phyloP scores from a whole-genome alignment of 2,113 vertebrate species.

The Gobiocypris rarus region DNA sequence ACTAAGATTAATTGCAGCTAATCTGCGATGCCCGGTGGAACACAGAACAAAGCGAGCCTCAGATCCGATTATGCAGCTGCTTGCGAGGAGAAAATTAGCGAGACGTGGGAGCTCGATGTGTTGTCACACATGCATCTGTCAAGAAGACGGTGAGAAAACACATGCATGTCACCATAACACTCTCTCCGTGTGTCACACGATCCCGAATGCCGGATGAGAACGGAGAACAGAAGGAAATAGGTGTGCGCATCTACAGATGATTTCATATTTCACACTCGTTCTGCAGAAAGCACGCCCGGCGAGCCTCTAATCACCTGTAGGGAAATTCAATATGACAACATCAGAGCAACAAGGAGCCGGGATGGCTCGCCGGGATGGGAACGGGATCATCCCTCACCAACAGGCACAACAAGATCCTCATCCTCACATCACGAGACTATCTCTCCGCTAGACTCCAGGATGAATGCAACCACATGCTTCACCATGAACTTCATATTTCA shows the following conservation, averaged over 20 bases:
- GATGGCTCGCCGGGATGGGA: too few species aligned
- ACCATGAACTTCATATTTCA: conserved; percentile 3
- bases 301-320: conserved; percentile 48
- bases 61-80: conserved; percentile 46
- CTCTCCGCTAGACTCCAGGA: neutral
- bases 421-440: neutral
- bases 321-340: conserved; percentile 37
- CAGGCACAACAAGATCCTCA: neutral
- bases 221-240: neutral
- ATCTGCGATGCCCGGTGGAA: conserved; percentile 48
- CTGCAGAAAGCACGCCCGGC: conserved; percentile 22
- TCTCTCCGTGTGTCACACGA: conserved; percentile 14
- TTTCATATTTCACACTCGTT: conserved; percentile 50
- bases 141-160: neutral
- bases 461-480: neutral
- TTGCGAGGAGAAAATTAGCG: conserved; percentile 26
- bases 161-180: neutral
- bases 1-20: conserved; percentile 48
- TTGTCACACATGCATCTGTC: conserved; percentile 48
- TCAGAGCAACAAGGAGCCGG: conserved; percentile 41
- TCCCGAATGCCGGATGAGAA: neutral
- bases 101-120: conserved; percentile 11
- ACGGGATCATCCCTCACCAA: neutral
- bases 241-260: conserved; percentile 29
- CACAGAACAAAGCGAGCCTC: conserved; percentile 44